phyloP scores from a whole-genome alignment of 2,113 vertebrate species.

The Mellivora capensis region DNA sequence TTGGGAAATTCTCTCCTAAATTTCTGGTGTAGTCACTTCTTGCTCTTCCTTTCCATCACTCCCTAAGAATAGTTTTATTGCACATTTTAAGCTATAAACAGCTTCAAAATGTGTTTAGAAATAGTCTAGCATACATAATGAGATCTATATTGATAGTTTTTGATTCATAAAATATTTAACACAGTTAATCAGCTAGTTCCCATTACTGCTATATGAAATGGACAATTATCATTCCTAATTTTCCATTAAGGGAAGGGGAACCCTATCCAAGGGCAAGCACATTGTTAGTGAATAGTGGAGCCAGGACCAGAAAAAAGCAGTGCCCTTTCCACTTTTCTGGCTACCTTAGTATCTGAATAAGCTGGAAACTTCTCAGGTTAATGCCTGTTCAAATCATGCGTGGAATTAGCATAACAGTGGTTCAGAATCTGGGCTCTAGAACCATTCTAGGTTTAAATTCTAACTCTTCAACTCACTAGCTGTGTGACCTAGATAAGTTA shows the following conservation, averaged over 20 bases:
- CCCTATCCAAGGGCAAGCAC: background rate
- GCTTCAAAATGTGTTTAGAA: background rate
- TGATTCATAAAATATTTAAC: background rate
- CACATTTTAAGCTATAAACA: background rate
- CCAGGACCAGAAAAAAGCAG: background rate
- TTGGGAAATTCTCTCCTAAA: conserved; percentile 20
- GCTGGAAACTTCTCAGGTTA: background rate
- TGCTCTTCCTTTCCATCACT: background rate
- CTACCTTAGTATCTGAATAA: background rate
- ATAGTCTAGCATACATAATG: background rate
- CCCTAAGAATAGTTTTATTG: background rate
- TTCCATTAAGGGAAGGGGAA: background rate
- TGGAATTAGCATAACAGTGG: background rate
- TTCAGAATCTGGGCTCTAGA: background rate
- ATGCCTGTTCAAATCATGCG: background rate
- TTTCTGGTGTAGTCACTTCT: background rate
- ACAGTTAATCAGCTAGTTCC: background rate
- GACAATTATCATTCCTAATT: background rate
- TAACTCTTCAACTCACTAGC: background rate
- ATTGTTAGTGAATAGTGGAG: background rate
- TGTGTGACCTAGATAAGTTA: background rate
- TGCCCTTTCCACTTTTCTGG: background rate
- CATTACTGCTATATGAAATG: background rate
- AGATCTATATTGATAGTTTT: background rate
- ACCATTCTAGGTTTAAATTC: background rate